Conservation (phyloP, 2,888 invertebrate species). For the Xanthia icteritia region DNA sequence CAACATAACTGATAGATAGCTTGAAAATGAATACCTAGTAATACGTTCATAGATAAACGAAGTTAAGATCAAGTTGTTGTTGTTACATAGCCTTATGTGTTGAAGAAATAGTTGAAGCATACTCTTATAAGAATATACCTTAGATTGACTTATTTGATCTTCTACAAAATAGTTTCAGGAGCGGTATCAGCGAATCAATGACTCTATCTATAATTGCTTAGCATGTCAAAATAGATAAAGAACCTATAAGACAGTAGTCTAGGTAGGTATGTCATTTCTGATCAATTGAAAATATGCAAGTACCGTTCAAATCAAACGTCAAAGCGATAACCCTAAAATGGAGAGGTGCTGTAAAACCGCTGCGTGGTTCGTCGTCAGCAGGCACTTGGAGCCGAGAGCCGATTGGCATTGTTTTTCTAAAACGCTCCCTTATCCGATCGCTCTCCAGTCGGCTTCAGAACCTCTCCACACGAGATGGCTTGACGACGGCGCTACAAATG, state of each 20-base stretch:
- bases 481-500: constrained; percentile 47
- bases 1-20: too few species aligned
- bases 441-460: constrained; percentile 31
- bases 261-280: background rate
- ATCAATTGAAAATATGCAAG: constrained; percentile 12
- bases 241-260: too few species aligned
- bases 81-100: too few species aligned
- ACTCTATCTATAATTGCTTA: background rate
- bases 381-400: constrained; percentile 10
- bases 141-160: too few species aligned
- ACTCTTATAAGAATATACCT: too few species aligned
- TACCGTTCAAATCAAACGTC: background rate
- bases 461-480: constrained; percentile 49
- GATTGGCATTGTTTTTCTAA: constrained; percentile 57
- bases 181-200: background rate
- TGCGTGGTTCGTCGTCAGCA: constrained; percentile 57
- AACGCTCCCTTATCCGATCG: constrained; percentile 49
- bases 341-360: constrained; percentile 46
- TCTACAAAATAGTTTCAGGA: background rate
- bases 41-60: too few species aligned
- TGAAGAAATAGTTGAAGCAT: background rate
- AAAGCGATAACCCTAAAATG: constrained; percentile 38
- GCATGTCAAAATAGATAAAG: background rate
- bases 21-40: too few species aligned
- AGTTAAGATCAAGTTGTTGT: background rate